phyloP scores from a whole-genome alignment of 2,113 vertebrate genomes.

The Microtus oregoni region DNA sequence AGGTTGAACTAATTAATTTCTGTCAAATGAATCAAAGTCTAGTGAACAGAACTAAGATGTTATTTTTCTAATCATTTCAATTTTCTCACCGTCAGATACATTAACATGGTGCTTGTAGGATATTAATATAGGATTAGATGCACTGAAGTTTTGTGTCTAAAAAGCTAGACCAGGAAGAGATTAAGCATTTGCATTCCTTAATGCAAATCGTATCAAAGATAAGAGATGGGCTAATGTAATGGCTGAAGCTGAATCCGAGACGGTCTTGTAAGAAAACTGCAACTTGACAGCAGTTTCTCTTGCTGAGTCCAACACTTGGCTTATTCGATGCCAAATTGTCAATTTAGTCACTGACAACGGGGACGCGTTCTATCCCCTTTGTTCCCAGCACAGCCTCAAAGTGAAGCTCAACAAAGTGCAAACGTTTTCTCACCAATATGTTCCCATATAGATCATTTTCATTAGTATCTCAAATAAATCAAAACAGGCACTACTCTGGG shows the following conservation, averaged over 20 bases:
- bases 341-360: background rate
- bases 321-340: background rate
- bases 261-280: background rate
- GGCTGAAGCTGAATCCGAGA: background rate
- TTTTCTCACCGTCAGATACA: constrained; percentile 47
- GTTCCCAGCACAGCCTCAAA: background rate
- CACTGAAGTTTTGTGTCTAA: background rate
- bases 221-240: constrained; percentile 21
- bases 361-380: background rate
- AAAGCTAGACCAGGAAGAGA: background rate
- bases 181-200: constrained; percentile 40
- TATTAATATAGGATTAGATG: background rate
- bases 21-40: constrained; percentile 72
- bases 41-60: constrained; percentile 9
- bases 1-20: constrained; percentile 79
- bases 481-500: background rate
- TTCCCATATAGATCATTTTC: background rate
- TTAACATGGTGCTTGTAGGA: constrained; percentile 10
- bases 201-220: background rate
- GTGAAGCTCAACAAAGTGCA: background rate
- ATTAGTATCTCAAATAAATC: background rate
- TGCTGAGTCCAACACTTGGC: background rate
- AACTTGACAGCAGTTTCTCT: background rate
- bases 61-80: constrained; percentile 65
- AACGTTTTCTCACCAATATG: background rate